Percentiles rank a stretch among this genome's conserved stretches.
phyloP scores from a whole-genome alignment of 2,888 invertebrate species.

The Drosophila borborema region DNA sequence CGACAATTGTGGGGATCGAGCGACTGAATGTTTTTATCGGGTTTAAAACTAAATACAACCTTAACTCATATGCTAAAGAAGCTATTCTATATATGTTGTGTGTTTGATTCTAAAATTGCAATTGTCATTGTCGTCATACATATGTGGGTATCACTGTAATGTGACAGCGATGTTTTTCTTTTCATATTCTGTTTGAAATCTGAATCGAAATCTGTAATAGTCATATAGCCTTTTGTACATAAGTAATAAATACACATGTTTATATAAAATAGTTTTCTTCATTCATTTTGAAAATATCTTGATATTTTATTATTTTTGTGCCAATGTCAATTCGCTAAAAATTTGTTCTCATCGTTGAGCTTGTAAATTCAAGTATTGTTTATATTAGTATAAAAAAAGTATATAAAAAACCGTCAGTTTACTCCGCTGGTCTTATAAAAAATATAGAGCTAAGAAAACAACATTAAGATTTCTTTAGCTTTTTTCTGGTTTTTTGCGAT shows the following conservation, averaged over 20 bases:
- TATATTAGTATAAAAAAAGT: not conserved
- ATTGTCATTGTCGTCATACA: not conserved
- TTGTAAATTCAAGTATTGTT: slow-evolving; percentile 3
- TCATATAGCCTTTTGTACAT: not conserved
- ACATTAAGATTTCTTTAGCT: not conserved
- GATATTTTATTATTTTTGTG: not conserved
- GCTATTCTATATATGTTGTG: not conserved
- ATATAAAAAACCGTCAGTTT: not conserved
- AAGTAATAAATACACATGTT: not conserved
- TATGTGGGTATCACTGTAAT: not conserved
- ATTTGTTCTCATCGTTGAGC: not conserved
- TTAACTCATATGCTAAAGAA: not conserved
- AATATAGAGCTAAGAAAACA: not conserved
- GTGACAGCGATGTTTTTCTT: not conserved
- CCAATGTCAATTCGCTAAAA: not conserved
- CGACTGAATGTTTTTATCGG: slow-evolving; percentile 86
- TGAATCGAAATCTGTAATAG: not conserved
- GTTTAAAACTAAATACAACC: slow-evolving; percentile 26
- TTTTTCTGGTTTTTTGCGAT: not conserved
- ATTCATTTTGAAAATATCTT: not conserved
- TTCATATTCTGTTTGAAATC: not conserved
- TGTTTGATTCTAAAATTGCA: not conserved
- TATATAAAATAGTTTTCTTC: too few relatives aligned
- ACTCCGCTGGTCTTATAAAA: not conserved
- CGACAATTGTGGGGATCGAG: slow-evolving; percentile 87